Evolutionary conservation across 2,113 vertebrate species (phyloP).

Genomic region (Megatriorchis doriae): DNA sequence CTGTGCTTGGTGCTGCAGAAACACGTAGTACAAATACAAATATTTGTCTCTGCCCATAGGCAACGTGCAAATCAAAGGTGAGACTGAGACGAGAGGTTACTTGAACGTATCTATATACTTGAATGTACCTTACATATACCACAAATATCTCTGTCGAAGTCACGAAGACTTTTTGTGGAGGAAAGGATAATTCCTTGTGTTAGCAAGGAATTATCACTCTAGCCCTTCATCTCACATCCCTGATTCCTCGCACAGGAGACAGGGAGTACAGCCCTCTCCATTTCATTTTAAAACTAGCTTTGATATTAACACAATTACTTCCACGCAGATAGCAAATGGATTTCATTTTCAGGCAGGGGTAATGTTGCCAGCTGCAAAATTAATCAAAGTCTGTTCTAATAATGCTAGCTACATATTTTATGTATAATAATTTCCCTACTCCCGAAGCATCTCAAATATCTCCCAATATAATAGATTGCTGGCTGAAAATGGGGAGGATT

Average conservation of each 20-base stretch:
- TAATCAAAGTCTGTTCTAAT: slow-evolving; percentile 48
- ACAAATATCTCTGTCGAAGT: neutral
- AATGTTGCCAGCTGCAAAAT: slow-evolving; percentile 33
- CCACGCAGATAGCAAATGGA: neutral
- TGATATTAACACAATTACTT: slow-evolving; percentile 41
- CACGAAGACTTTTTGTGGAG: neutral
- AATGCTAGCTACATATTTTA: slow-evolving; percentile 34
- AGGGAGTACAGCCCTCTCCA: neutral
- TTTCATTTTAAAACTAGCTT: neutral
- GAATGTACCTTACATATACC: neutral
- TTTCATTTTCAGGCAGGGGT: slow-evolving; percentile 19
- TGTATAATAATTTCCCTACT: neutral
- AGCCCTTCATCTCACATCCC: neutral
- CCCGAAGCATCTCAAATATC: neutral
- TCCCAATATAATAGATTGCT: slow-evolving; percentile 13
- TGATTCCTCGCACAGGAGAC: neutral
- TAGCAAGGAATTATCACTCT: neutral
- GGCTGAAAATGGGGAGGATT: neutral
- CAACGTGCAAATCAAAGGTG: neutral
- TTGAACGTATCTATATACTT: neutral
- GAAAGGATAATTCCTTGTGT: neutral
- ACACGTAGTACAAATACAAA: neutral
- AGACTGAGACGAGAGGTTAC: neutral
- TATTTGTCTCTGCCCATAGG: neutral
- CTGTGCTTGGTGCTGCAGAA: neutral